These are phyloP conservation scores for Limnephilus marmoratus DNA, from an alignment of 2,888 invertebrate genomes.

Conservation along the genomic window DNA sequence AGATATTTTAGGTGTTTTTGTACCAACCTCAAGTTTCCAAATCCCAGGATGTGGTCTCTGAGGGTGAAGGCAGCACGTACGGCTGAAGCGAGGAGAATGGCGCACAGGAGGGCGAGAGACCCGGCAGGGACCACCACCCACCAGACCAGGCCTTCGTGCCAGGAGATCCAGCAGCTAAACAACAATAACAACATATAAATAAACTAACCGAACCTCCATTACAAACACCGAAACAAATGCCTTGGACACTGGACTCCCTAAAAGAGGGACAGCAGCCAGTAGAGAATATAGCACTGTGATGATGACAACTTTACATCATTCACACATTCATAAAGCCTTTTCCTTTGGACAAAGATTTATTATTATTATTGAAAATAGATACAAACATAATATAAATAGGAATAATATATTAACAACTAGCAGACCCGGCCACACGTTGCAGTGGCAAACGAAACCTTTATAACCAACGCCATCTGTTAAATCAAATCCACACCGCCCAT, in stretches of 20 bases:
- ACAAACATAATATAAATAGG: too few species aligned
- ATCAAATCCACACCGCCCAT: too few species aligned
- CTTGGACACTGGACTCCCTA: too few species aligned
- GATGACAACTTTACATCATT: not conserved
- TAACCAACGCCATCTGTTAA: too few species aligned
- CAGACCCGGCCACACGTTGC: too few species aligned
- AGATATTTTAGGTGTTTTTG: slow-evolving; percentile 47
- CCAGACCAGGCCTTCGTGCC: slow-evolving; percentile 96
- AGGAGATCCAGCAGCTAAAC: slow-evolving; percentile 94
- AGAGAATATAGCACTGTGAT: too few species aligned
- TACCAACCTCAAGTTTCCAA: slow-evolving; percentile 84
- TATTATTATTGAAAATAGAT: too few species aligned
- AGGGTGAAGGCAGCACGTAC: slow-evolving; percentile 94
- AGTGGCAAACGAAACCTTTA: too few species aligned
- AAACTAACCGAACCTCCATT: not conserved
- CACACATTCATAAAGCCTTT: not conserved
- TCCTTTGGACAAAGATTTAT: too few species aligned
- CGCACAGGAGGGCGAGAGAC: slow-evolving; percentile 85
- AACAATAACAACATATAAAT: not conserved
- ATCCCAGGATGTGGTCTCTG: slow-evolving; percentile 92
- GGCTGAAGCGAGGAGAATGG: slow-evolving; percentile 89
- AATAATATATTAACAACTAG: too few species aligned
- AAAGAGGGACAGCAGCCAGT: too few species aligned
- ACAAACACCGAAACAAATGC: too few species aligned
- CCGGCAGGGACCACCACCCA: slow-evolving; percentile 95